A percentile compares a stretch with the other conserved stretches of the same genome.
These are phyloP conservation scores for Psittacus erithacus DNA, from an alignment of 2,113 vertebrate species.

Conservation along the genomic window DNA sequence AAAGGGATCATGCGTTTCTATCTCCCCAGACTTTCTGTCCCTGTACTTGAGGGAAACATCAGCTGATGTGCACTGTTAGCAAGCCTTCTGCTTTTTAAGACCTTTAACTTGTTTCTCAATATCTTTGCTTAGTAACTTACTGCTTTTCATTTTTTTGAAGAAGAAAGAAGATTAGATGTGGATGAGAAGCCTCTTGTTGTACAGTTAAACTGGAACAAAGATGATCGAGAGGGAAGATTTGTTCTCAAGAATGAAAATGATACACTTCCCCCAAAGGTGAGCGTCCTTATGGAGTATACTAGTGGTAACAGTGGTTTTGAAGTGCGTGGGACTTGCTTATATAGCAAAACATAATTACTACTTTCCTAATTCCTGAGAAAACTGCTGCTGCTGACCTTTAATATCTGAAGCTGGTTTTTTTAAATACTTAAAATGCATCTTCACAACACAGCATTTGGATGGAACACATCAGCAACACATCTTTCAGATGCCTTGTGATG, in stretches of 20 bases:
- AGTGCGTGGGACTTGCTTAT: not conserved
- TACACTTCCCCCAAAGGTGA: constrained; percentile 87
- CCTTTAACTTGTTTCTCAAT: not conserved
- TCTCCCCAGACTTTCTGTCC: not conserved
- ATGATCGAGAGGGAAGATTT: constrained; percentile 95
- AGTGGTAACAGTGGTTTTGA: not conserved
- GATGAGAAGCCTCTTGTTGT: constrained; percentile 98
- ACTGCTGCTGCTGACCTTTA: not conserved
- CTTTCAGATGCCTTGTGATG: not conserved
- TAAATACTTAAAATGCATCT: not conserved
- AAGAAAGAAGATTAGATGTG: constrained; percentile 97
- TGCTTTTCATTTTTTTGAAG: constrained; percentile 74
- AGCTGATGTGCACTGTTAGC: not conserved
- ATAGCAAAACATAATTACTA: not conserved
- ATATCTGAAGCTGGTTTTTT: not conserved
- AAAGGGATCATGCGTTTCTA: not conserved
- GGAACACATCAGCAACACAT: not conserved
- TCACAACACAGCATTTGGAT: not conserved
- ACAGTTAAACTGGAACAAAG: constrained; percentile 99
- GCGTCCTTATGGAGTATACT: not conserved
- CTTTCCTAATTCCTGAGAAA: not conserved
- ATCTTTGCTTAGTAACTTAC: constrained; percentile 27
- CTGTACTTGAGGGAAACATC: not conserved
- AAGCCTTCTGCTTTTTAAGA: not conserved
- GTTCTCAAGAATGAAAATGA: constrained; percentile 99